Evolutionary conservation across 2,888 invertebrate genomes (phyloP), one percentile per base, ranked within the genome.

Genomic region (Mycogona germanica): DNA sequence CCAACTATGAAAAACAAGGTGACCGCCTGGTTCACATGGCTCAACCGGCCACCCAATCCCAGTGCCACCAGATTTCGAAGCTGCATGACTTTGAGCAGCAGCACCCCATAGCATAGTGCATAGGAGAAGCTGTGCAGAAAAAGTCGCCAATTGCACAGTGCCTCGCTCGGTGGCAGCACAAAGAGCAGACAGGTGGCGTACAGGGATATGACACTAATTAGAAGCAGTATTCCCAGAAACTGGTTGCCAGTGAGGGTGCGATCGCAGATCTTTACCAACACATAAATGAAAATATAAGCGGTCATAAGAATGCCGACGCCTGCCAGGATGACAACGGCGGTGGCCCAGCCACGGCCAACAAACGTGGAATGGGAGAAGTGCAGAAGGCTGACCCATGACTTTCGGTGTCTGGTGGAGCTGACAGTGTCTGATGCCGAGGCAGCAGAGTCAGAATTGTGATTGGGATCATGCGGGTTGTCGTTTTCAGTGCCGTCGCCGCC

Each of bases 21-120:
- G 12, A 59, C 29, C 6, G 55, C 49, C 42, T 57, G 58, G 25
- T 56, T 56, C 3, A 58, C 44, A 26, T 44, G 40, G 21, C 55
- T 55, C 7, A 54, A 23, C 44, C 66, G 60, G 23, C 69, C 70
- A 19, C 69, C 70, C 3, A 68, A 62, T 3, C 70, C 70, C 9
- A 69, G 60, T 1, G 65, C 61, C 9, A 66, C 67, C 19, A 68
- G 60, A n/a, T 67, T 65, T 35, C 69, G 58, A 17, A 70, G 60
- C 45, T 68, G 68, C 68, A 70, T 69, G 9, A 65, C 64, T 61
- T 70, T 68, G 41, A 69, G 62, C 1, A 69, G 62, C 19, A 70
- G 64, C 17, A 68, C 63, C 4, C 66, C 67, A 59, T 67, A 69
- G 57, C 67, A 67, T 25, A 68, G 60, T 5, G 65, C 64, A 28